Percentiles rank a stretch among this genome's conserved stretches.
These are phyloP conservation scores for Aphelenchoides fujianensis DNA, from an alignment of 1,140 invertebrate genomes.

Conservation along the genomic window DNA sequence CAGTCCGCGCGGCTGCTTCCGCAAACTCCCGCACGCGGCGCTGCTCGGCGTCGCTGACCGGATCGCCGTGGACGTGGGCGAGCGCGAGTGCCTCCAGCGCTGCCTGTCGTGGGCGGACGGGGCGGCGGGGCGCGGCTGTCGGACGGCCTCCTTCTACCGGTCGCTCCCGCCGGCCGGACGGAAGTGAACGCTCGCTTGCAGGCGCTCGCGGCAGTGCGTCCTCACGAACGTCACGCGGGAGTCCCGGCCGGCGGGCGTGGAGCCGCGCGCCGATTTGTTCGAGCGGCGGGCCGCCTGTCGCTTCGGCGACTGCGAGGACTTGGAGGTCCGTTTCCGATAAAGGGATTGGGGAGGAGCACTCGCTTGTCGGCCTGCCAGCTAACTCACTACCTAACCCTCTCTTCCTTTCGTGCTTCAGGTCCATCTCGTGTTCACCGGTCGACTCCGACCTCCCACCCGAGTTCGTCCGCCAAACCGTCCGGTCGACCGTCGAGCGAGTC, in stretches of 20 bases:
- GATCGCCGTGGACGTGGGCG: not conserved
- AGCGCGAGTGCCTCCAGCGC: not conserved
- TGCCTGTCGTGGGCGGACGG: not conserved
- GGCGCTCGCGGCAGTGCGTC: constrained; percentile 1
- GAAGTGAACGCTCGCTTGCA: not conserved
- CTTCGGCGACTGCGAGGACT: constrained; percentile 10
- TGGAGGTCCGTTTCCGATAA: constrained; percentile 4
- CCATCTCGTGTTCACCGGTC: not conserved
- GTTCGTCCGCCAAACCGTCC: not conserved
- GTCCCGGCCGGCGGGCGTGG: not conserved
- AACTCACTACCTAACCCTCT: not conserved
- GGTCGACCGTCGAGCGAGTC: not conserved
- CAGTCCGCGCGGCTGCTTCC: not conserved
- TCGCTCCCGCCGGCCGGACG: too few species aligned
- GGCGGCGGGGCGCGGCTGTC: not conserved
- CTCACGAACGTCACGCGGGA: constrained; percentile 7
- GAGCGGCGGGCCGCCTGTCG: constrained; percentile 8
- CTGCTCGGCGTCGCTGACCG: not conserved
- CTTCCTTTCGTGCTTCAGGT: not conserved
- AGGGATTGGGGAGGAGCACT: too few species aligned
- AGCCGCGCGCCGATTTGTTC: not conserved
- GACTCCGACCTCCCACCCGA: not conserved
- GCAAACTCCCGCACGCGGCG: not conserved
- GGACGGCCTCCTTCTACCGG: too few species aligned
- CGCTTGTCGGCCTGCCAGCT: too few species aligned